phyloP scores from a whole-genome alignment of 2,888 invertebrate species.

The Rhagonycha lutea region DNA sequence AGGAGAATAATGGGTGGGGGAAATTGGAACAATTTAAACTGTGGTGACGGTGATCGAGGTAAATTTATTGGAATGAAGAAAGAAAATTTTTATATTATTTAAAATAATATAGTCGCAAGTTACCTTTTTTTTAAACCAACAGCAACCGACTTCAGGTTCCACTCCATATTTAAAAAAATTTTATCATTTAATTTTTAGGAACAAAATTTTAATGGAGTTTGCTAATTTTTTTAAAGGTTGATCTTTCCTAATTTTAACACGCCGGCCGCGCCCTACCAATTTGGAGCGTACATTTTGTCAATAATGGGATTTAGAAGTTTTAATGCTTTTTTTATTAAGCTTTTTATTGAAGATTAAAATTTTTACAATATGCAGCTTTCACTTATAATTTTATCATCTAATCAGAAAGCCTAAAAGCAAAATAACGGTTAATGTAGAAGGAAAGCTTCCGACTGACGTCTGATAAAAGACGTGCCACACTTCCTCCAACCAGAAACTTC shows the following conservation, averaged over 20 bases:
- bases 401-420: background rate
- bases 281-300: background rate
- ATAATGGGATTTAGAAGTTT: background rate
- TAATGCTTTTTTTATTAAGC: background rate
- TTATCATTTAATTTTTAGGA: background rate
- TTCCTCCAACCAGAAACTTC: slow-evolving; percentile 19
- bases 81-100: background rate
- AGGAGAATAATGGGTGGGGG: too few relatives aligned
- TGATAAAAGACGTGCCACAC: slow-evolving; percentile 24
- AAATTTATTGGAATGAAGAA: too few relatives aligned
- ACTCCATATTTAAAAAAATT: too few relatives aligned
- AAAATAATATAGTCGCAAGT: background rate
- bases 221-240: background rate
- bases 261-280: background rate
- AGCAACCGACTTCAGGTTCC: too few relatives aligned
- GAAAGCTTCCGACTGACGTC: slow-evolving; percentile 25
- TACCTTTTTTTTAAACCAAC: background rate
- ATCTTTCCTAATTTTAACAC: background rate
- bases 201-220: background rate
- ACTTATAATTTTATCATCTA: background rate
- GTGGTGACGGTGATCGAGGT: too few relatives aligned
- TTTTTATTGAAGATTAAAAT: background rate
- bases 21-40: too few relatives aligned
- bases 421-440: slow-evolving; percentile 20
- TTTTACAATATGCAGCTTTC: background rate